These are phyloP conservation scores for Paramormyrops kingsleyae DNA, from an alignment of 2,113 vertebrate species.

Conservation along the genomic window DNA sequence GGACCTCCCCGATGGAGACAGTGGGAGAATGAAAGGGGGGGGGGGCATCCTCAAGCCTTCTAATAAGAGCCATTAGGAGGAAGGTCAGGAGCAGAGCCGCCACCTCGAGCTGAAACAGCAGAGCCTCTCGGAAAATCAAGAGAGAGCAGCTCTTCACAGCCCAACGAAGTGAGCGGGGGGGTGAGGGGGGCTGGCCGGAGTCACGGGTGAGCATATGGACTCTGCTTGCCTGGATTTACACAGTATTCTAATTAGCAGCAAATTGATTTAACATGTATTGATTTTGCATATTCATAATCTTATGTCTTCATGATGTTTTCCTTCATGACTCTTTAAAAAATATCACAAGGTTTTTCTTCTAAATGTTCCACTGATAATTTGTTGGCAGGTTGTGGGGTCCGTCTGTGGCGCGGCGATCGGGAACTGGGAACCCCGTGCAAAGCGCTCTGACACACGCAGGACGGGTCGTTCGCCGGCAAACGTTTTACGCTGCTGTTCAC, in stretches of 20 bases:
- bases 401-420: slow-evolving; percentile 37
- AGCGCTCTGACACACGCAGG: neutral
- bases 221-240: slow-evolving; percentile 6
- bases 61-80: slow-evolving; percentile 96
- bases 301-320: slow-evolving; percentile 52
- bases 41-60: slow-evolving; percentile 81
- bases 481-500: neutral
- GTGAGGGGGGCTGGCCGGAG: slow-evolving; percentile 43
- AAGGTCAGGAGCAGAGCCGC: slow-evolving; percentile 87
- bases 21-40: slow-evolving; percentile 48
- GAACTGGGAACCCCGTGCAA: neutral
- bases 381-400: slow-evolving; percentile 53
- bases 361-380: slow-evolving; percentile 68
- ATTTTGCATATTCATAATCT: slow-evolving; percentile 22
- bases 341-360: slow-evolving; percentile 51
- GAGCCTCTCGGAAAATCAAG: slow-evolving; percentile 88
- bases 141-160: slow-evolving; percentile 63
- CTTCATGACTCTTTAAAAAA: slow-evolving; percentile 44
- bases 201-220: slow-evolving; percentile 49
- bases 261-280: slow-evolving; percentile 64
- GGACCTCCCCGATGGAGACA: slow-evolving; percentile 47
- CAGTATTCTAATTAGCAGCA: slow-evolving; percentile 3
- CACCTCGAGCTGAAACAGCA: slow-evolving; percentile 80
- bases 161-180: slow-evolving; percentile 15
- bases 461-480: neutral